phyloP scores from a whole-genome alignment of 2,888 invertebrate species.

The Drosophila siamana region DNA sequence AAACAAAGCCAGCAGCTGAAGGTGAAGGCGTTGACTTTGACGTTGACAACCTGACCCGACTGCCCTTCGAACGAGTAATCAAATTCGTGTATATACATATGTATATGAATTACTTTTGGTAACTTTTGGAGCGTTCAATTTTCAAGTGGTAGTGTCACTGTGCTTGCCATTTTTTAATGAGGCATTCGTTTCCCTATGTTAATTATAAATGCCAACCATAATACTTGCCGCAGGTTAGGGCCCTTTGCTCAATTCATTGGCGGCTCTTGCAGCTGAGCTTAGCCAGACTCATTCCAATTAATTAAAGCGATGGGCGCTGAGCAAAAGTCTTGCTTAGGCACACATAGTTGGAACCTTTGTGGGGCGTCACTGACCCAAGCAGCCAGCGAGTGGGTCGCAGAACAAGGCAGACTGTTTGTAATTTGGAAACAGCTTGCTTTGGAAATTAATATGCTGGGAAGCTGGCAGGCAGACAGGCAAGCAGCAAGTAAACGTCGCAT shows the following conservation, averaged over 20 bases:
- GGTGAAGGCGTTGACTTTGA: slow-evolving; percentile 62
- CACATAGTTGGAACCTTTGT: slow-evolving; percentile 3
- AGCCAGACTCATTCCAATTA: slow-evolving; percentile 60
- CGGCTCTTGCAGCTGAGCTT: slow-evolving; percentile 13
- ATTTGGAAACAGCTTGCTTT: slow-evolving; percentile 63
- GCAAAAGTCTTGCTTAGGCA: slow-evolving; percentile 5
- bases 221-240: slow-evolving; percentile 60
- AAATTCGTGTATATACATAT: not conserved
- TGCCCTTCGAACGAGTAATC: not conserved
- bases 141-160: slow-evolving; percentile 54
- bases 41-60: slow-evolving; percentile 6
- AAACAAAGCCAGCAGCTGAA: slow-evolving; percentile 61
- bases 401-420: slow-evolving; percentile 71
- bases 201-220: slow-evolving; percentile 57
- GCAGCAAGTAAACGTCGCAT: slow-evolving; percentile 29
- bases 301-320: slow-evolving; percentile 61
- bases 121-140: slow-evolving; percentile 6
- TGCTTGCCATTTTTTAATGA: slow-evolving; percentile 62
- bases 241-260: slow-evolving; percentile 48
- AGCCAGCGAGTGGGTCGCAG: not conserved
- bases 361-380: slow-evolving; percentile 54
- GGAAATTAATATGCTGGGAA: slow-evolving; percentile 69
- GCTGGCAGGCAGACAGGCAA: not conserved
- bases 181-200: slow-evolving; percentile 34
- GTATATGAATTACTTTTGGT: not conserved